phyloP scores from a whole-genome alignment of 2,113 vertebrate species.

The Pelobates fuscus region DNA sequence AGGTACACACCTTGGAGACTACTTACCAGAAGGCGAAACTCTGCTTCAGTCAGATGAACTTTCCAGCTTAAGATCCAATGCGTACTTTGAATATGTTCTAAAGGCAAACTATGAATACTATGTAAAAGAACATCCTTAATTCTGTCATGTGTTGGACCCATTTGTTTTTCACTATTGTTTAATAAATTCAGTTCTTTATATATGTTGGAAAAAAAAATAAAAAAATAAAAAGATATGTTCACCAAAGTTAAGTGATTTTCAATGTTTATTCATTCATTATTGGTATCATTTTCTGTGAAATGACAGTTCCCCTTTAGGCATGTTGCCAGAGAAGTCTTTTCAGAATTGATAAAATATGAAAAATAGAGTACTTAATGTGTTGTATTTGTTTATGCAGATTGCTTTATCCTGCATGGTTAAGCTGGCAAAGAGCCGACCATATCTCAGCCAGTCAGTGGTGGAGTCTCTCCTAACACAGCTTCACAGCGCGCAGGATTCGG shows the following conservation, averaged over 20 bases:
- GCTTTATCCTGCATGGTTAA: conserved; percentile 88
- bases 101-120: conserved; percentile 95
- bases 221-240: too few species aligned
- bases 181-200: conserved; percentile 1
- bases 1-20: conserved; percentile 81
- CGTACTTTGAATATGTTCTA: conserved; percentile 88
- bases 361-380: too few species aligned
- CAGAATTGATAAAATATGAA: too few species aligned
- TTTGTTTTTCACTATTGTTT: conserved; percentile 28
- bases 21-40: conserved; percentile 85
- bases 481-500: conserved; percentile 81
- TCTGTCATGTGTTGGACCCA: background rate
- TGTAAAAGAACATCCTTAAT: conserved; percentile 67
- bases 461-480: conserved; percentile 89
- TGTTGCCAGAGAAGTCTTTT: too few species aligned
- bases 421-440: conserved; percentile 84
- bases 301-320: too few species aligned
- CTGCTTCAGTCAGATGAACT: conserved; percentile 83
- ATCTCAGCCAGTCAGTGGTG: conserved; percentile 87
- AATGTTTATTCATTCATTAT: too few species aligned
- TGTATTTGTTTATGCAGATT: conserved; percentile 80
- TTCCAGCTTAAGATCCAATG: conserved; percentile 70
- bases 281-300: too few species aligned
- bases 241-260: too few species aligned
- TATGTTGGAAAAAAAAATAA: too few species aligned